phyloP scores from a whole-genome alignment of 2,113 vertebrate species.

The Noctilio leporinus region DNA sequence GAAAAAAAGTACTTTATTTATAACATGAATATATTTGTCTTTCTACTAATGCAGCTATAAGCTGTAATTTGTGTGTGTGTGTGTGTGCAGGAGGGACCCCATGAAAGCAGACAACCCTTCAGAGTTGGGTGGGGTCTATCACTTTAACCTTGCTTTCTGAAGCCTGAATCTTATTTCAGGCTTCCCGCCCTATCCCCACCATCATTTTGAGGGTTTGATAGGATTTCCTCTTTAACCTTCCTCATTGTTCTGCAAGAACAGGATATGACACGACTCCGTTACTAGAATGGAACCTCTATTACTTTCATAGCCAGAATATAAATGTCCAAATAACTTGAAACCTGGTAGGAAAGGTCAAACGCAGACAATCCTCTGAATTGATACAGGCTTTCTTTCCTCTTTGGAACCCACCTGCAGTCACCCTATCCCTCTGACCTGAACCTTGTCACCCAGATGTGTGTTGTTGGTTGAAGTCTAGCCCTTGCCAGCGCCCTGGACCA shows the following conservation, averaged over 20 bases:
- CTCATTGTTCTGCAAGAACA: constrained; percentile 73
- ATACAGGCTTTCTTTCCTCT: neutral
- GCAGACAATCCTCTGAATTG: neutral
- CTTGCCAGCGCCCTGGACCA: neutral
- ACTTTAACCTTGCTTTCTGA: neutral
- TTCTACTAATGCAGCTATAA: neutral
- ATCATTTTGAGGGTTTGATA: constrained; percentile 52
- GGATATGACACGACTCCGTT: constrained; percentile 57
- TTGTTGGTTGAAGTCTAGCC: neutral
- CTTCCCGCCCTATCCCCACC: constrained; percentile 27
- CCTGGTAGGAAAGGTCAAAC: neutral
- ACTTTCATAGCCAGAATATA: constrained; percentile 38
- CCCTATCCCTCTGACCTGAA: neutral
- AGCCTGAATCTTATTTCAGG: constrained; percentile 53
- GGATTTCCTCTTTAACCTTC: constrained; percentile 71
- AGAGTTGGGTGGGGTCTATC: neutral
- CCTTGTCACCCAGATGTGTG: neutral
- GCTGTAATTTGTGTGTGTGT: neutral
- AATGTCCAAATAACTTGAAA: neutral
- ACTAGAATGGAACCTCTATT: constrained; percentile 34
- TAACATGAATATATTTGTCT: neutral
- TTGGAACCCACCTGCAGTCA: neutral
- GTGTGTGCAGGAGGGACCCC: neutral
- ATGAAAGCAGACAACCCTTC: neutral
- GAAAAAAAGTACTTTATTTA: neutral